phyloP scores from a whole-genome alignment of 2,113 vertebrate species.

The Pardalotus punctatus region DNA sequence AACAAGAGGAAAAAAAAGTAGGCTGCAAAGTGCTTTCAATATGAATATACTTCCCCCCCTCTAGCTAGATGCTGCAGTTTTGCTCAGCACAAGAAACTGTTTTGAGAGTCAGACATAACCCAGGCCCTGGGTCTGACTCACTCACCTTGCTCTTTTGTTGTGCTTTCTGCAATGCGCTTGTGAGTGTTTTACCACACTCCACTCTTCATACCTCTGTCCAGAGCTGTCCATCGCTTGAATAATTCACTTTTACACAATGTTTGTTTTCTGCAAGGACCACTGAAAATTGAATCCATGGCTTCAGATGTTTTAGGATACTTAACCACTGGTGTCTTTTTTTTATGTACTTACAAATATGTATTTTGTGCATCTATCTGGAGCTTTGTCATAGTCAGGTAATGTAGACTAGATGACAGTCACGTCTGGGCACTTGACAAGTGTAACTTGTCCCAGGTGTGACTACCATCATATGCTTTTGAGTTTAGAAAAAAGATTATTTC shows the following conservation, averaged over 20 bases:
- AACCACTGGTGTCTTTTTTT: background rate
- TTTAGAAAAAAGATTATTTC: background rate
- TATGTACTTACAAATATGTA: background rate
- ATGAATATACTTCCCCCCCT: background rate
- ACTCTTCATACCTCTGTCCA: background rate
- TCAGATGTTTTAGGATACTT: background rate
- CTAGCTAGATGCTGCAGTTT: background rate
- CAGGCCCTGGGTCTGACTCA: background rate
- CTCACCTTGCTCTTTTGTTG: background rate
- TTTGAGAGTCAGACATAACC: background rate
- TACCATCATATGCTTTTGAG: background rate
- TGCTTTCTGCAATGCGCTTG: background rate
- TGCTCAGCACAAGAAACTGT: background rate
- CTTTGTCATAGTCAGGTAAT: background rate
- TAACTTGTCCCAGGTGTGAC: background rate
- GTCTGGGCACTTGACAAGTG: background rate
- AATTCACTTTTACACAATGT: background rate
- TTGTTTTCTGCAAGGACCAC: background rate
- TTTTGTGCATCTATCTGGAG: background rate
- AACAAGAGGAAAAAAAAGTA: background rate
- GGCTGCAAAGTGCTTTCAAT: background rate
- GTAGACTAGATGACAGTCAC: background rate
- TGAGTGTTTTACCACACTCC: background rate
- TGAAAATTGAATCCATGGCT: background rate
- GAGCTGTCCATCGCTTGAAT: background rate